Base-by-base conservation (phyloP, 1,140 invertebrate genomes). In the Dreissena polymorpha region DNA sequence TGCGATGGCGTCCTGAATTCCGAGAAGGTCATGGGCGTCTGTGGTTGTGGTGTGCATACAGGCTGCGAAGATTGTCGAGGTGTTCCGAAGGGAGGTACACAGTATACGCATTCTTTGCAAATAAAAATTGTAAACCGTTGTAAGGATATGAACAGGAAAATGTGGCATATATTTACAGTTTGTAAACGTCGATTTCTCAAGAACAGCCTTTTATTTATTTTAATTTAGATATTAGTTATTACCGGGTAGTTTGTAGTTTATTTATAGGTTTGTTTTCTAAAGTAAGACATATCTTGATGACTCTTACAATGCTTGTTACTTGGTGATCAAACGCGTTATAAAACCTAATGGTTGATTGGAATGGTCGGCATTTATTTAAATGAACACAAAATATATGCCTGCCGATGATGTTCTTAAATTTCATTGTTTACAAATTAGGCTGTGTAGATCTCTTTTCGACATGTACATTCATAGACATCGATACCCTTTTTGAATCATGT, bases 81-180 rank as follows among this genome's bases (percentile, higher is more conserved):
- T 23, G 14, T 18, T n/a, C 49, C 70, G 18, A 51, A 73, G 13
- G 70, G 70, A 73, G 70, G 70, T 73, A 71, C 16, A n/a, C n/a
- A 18, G 21, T 60, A 60, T 60, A 23, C 16, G 21, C 57, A n/a
- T 6, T 60, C 21, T 60, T 60, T 6, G 57, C 57, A 6, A 23
- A n/a, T n/a, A n/a, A 60, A n/a, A 23, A 23, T 3, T 60, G 21
- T 60, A n/a, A n/a, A 3, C 57, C 16, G 16, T 60, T 18, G 16
- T 23, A 60, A 5, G 2, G 21, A 60, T 2, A 60, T 5, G 2
- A 23, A 60, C 16, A n/a, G 10, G 16, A 12, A n/a, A 60, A 60
- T 60, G 21, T 60, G 2, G 12, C 16, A n/a, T n/a, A 60, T 10
- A 60, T 39, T 39, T 39, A 5, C 39, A 5, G 39, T 39, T 39